Conservation (phyloP, 2,888 invertebrate species). For the Entomobrya proxima region DNA sequence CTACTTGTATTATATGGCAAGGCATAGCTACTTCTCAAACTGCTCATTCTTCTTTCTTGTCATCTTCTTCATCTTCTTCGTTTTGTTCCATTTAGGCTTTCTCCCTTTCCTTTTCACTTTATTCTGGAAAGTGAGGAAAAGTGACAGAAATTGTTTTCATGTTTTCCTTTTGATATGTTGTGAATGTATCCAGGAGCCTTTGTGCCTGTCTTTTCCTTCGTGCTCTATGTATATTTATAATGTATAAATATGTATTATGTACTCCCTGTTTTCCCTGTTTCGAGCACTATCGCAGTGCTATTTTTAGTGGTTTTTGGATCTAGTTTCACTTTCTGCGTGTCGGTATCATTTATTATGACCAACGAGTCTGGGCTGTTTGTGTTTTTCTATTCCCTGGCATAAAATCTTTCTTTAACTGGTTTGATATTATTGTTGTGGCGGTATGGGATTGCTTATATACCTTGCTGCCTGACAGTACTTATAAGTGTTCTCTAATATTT, state of each 20-base stretch:
- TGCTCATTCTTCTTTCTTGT: constrained; percentile 51
- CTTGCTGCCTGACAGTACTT: neutral
- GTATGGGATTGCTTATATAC: neutral
- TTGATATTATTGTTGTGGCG: neutral
- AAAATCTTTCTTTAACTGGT: neutral
- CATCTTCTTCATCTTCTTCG: constrained; percentile 51
- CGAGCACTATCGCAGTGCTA: neutral
- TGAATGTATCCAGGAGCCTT: constrained; percentile 7
- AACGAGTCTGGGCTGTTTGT: neutral
- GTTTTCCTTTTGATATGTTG: constrained; percentile 42
- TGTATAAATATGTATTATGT: constrained; percentile 10
- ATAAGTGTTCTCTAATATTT: neutral
- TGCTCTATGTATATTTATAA: neutral
- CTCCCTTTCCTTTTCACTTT: constrained; percentile 19
- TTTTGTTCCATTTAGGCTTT: constrained; percentile 48
- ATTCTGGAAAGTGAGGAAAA: constrained; percentile 38
- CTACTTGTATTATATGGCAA: neutral
- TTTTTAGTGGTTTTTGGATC: neutral
- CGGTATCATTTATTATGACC: neutral
- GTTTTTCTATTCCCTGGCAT: neutral
- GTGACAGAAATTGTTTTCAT: constrained; percentile 59
- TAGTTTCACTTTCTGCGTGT: neutral
- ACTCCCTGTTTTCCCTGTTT: neutral
- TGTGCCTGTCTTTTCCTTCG: neutral
- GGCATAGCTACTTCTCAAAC: constrained; percentile 8